Evolutionary conservation across 2,888 invertebrate genomes (phyloP), one percentile per base, ranked within the genome.

Genomic region (Xylota sylvarum): DNA sequence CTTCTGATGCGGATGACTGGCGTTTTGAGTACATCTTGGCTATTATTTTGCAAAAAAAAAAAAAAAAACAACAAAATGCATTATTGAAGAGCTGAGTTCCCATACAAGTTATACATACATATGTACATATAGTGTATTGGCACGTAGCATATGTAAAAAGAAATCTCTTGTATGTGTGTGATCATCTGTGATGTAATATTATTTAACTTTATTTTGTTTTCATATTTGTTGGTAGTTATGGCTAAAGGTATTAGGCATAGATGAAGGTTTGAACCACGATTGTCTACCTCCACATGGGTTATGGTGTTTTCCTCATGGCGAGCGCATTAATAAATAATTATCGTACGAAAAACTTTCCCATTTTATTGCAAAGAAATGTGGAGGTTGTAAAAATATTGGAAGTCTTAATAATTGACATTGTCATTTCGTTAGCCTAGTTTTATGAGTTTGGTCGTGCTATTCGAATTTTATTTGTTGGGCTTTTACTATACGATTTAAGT

Each of bases 161-260:
- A 30, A 5, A 14, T 6, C 27, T 48, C 32, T 30, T 50, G 35
- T 3, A 23, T 23, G 23, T 23, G 23, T 60, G 40, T 64, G 43
- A 58, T 58, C 46, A 37, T 0, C 7, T 35, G 58, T 72, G 58
- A 72, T 72, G 72, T 72, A 72, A 69, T 40, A 40, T 55, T 52
- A 14, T 40, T 43, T 40, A 69, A 48, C 72, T 37, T 60, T 60
- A 27, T 72, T 72, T 58, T 23, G 19, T 48, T 72, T 72, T 37
- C 58, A 48, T 58, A 72, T 72, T 48, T 58, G 46, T 37, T 35
- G 40, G 17, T 7, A 32, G n/a, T 19, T 46, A 43, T 43, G 43
- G 19, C 58, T 48, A 17, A 32, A 32, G 32, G 46, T 46, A 70
- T 52, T 67, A 52, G 27, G n/a, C 27, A 40, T 5, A 27, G 55